Conservation (phyloP, 2,113 vertebrate species). For the Saccopteryx leptura region DNA sequence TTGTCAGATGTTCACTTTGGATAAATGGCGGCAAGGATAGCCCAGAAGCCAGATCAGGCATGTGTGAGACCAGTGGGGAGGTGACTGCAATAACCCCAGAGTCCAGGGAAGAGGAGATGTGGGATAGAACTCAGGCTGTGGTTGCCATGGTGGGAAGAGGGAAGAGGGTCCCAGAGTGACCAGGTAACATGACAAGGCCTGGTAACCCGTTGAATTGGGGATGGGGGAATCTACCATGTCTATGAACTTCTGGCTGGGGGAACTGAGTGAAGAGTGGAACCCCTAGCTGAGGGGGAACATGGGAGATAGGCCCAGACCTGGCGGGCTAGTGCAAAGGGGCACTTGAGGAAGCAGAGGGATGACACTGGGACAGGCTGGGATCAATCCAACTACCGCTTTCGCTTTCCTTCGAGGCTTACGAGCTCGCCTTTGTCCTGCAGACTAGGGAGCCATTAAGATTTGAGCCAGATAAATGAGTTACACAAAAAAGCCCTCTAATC, state of each 20-base stretch:
- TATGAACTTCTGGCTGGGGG: accelerated
- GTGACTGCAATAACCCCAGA: background rate
- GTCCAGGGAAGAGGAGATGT: background rate
- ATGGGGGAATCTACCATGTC: background rate
- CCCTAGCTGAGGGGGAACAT: background rate
- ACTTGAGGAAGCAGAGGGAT: accelerated
- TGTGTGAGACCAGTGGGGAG: accelerated
- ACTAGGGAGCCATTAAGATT: background rate
- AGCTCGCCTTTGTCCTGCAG: background rate
- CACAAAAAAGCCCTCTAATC: background rate
- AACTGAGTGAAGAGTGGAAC: background rate
- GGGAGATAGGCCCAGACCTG: background rate
- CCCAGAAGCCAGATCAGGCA: background rate
- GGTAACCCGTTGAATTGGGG: background rate
- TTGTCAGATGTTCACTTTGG: background rate
- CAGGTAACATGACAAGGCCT: background rate
- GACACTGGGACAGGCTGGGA: background rate
- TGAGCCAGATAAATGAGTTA: background rate
- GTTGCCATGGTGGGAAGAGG: background rate
- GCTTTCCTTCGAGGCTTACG: background rate
- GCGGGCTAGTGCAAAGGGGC: background rate
- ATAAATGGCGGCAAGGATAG: background rate
- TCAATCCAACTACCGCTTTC: background rate
- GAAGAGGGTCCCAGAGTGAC: background rate
- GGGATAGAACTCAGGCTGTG: background rate